Base-by-base conservation (phyloP, 2,888 invertebrate species). In the Lordiphosa andalusiaca region DNA sequence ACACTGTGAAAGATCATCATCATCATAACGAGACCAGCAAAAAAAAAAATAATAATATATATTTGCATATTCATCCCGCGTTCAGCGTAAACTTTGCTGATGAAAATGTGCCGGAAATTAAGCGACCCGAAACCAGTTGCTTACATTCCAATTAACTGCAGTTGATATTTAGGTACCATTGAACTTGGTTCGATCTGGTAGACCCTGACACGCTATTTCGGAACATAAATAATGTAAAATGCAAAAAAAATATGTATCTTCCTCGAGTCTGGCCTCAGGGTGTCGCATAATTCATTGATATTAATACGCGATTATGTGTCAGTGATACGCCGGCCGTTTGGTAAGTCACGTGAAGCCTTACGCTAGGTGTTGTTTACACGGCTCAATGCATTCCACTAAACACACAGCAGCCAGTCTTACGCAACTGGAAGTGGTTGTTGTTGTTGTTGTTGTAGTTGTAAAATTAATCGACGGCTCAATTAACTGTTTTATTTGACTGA, bases 331-430 rank as follows among this genome's bases (percentile, higher is more conserved):
- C 19, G 9, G 39, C 21, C 12, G 30, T 33, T 19, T 10, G 13
- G 47, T 70, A 64, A 78, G 73, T 76, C 80, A 76, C 76, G 76
- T 80, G 81, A 73, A 76, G 69, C 69, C 65, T 58, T 64, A 64
- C 52, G 38, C 33, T 33, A 25, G 47, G 50, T 59, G 48, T 53
- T 60, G 70, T 78, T 78, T 72, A 81, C 74, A 71, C 72, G 72
- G 55, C 74, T 55, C 72, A 81, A 65, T 77, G 77, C 77, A 77
- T 72, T 72, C 65, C 67, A 67, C 61, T 80, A 69, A 65, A 71
- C 68, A 46, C 69, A 52, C 49, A 55, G 59, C 54, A 64, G 62
- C 42, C 37, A 35, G 3, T 42, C 16, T 40, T 62, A 53, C 37
- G 10, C 12, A 48, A 48, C 39, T 37, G 16, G 35, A 19, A 52